These are phyloP conservation scores for Protonemura montana DNA, from an alignment of 2,888 invertebrate genomes.

Conservation along the genomic window DNA sequence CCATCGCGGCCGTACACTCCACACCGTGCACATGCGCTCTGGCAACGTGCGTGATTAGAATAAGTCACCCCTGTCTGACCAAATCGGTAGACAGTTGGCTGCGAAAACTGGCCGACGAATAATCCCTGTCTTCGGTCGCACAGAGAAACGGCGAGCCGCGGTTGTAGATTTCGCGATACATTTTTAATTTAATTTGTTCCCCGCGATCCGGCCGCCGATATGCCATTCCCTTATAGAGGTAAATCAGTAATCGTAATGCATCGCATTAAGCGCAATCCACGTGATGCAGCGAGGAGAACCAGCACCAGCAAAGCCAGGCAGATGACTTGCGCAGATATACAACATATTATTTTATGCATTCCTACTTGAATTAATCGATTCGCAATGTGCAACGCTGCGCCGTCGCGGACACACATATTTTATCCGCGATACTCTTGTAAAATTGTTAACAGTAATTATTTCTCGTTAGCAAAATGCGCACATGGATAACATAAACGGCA, in stretches of 20 bases:
- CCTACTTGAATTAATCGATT: background rate
- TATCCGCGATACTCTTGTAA: background rate
- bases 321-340: background rate
- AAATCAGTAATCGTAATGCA: constrained; percentile 1
- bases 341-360: background rate
- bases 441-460: constrained; percentile 26
- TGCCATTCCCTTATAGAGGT: constrained; percentile 30
- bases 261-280: background rate
- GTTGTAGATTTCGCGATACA: constrained; percentile 37
- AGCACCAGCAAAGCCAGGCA: background rate
- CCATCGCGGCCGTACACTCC: background rate
- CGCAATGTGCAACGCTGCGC: background rate
- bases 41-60: background rate
- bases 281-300: background rate
- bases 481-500: background rate
- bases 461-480: background rate
- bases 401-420: background rate
- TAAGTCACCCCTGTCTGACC: constrained; percentile 4
- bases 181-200: constrained; percentile 37
- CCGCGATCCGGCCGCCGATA: background rate
- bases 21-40: background rate
- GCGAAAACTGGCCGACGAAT: background rate
- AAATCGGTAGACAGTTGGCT: background rate
- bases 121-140: background rate
- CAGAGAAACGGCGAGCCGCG: background rate